Percentiles rank a stretch among this genome's conserved stretches.
These are phyloP conservation scores for Tringa solitaria DNA, from an alignment of 2,113 vertebrate genomes.

Conservation along the genomic window DNA sequence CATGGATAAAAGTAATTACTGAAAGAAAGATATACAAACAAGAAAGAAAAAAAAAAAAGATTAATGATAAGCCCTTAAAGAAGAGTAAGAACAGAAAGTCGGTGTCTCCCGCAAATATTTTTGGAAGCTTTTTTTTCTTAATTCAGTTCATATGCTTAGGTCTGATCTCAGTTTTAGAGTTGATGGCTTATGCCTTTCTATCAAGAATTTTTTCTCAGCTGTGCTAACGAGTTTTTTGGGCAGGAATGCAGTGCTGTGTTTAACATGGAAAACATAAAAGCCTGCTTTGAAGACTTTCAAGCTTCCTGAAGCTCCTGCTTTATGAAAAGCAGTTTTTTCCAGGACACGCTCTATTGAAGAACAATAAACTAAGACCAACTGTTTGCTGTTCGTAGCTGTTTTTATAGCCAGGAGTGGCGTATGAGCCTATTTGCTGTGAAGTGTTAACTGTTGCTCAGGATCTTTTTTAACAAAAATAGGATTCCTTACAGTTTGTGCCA, in stretches of 20 bases:
- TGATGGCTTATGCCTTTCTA: conserved; percentile 1
- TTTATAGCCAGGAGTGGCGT: not conserved
- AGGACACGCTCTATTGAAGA: not conserved
- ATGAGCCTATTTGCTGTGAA: not conserved
- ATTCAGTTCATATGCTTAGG: not conserved
- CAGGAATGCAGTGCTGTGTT: not conserved
- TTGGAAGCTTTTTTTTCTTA: not conserved
- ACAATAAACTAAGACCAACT: not conserved
- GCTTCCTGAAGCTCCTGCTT: not conserved
- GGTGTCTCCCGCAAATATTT: not conserved
- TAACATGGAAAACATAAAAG: not conserved
- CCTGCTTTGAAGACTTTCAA: not conserved
- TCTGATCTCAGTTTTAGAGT: not conserved
- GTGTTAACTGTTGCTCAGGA: not conserved
- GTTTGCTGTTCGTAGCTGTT: not conserved
- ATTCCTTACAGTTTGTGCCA: not conserved
- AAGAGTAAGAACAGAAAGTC: not conserved
- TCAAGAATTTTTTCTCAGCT: conserved; percentile 27
- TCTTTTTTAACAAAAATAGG: not conserved
- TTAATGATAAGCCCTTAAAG: not conserved
- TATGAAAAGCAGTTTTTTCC: not conserved
- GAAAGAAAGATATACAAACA: not conserved
- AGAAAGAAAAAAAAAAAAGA: not conserved
- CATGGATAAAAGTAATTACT: not conserved
- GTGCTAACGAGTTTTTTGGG: not conserved